A percentile compares a stretch with the other conserved stretches of the same genome.
phyloP scores from a whole-genome alignment of 2,113 vertebrate species.

The Forbesichthys agassizii region DNA sequence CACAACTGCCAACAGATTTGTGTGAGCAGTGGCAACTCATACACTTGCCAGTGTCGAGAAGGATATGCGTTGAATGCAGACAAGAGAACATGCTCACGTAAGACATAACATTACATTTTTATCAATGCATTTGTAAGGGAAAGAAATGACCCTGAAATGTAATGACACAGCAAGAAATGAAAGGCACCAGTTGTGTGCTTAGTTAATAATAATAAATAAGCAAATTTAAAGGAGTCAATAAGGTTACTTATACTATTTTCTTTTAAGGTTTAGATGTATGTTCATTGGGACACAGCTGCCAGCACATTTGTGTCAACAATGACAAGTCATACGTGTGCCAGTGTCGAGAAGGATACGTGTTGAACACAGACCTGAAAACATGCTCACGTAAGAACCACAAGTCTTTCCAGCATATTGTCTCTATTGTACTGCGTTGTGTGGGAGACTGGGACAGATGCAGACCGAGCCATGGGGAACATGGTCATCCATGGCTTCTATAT shows the following conservation, averaged over 20 bases:
- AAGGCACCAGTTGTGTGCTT: too few species aligned
- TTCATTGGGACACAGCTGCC: slow-evolving; percentile 62
- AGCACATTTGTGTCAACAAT: slow-evolving; percentile 69
- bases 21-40: slow-evolving; percentile 54
- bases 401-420: background rate
- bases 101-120: slow-evolving; percentile 1
- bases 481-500: background rate
- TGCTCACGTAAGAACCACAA: slow-evolving; percentile 60
- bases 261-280: slow-evolving; percentile 39
- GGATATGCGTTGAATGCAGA: slow-evolving; percentile 75
- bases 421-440: background rate
- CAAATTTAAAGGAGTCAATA: background rate
- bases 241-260: background rate
- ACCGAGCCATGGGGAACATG: background rate
- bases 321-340: slow-evolving; percentile 52
- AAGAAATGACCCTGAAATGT: too few species aligned
- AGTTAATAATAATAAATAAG: too few species aligned
- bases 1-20: slow-evolving; percentile 76
- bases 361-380: slow-evolving; percentile 71
- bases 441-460: background rate
- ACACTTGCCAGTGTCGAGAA: slow-evolving; percentile 70
- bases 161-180: too few species aligned
- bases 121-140: too few species aligned
- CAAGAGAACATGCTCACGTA: slow-evolving; percentile 71
- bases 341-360: slow-evolving; percentile 66